A percentile compares a stretch with the other conserved stretches of the same genome.
Conservation (phyloP, 2,797 vertebrate species). For the Pelobates cultripes region DNA sequence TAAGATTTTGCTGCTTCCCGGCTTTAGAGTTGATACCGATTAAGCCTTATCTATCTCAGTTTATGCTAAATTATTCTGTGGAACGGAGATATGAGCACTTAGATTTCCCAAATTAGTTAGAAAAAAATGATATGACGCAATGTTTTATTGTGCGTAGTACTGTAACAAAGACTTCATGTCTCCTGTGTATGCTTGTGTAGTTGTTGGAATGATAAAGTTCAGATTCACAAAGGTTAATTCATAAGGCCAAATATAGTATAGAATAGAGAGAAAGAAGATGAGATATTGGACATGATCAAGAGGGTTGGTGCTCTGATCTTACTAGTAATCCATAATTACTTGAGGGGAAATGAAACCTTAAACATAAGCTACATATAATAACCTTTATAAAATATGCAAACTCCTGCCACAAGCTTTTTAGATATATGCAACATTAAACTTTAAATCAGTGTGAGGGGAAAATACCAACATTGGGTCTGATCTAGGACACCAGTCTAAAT, state of each 20-base stretch:
- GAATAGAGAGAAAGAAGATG: slow-evolving; percentile 10
- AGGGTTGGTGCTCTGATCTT: background rate
- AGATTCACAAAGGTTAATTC: too few species aligned
- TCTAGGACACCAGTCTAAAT: too few species aligned
- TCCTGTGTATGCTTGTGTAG: too few species aligned
- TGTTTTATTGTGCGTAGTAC: too few species aligned
- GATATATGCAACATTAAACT: too few species aligned
- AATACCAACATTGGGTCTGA: too few species aligned
- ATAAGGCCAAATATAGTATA: slow-evolving; percentile 5
- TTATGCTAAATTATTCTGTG: background rate
- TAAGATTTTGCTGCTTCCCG: background rate
- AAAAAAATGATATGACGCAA: too few species aligned
- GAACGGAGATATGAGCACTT: background rate
- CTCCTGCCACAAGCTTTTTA: background rate
- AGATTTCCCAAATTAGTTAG: background rate
- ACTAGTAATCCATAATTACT: background rate
- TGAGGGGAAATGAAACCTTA: background rate
- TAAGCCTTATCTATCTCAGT: background rate
- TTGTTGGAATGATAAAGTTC: too few species aligned
- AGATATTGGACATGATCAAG: slow-evolving; percentile 42
- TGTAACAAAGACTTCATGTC: too few species aligned
- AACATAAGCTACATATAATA: background rate
- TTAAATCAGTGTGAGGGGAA: too few species aligned
- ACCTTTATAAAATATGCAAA: background rate
- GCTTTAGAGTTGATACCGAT: background rate